Percentiles rank a stretch among this genome's conserved stretches.
These are phyloP conservation scores for Leucophora obtusa DNA, from an alignment of 2,888 invertebrate genomes.

Conservation along the genomic window DNA sequence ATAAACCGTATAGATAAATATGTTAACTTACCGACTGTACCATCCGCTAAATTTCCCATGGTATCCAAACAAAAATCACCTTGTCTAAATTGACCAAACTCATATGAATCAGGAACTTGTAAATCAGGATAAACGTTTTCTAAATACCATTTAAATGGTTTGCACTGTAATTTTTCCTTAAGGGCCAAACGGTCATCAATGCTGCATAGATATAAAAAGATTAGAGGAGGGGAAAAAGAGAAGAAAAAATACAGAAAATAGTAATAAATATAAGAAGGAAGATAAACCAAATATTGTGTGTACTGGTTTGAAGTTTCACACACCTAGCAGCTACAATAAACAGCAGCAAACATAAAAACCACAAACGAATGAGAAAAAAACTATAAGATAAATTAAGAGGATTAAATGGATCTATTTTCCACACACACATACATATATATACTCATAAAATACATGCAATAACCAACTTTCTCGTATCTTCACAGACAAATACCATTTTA, in stretches of 20 bases:
- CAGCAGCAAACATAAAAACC: not conserved
- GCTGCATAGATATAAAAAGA: slow-evolving; percentile 79
- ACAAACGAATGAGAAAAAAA: not conserved
- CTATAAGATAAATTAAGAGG: slow-evolving; percentile 39
- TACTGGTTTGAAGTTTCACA: not conserved
- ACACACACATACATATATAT: not conserved
- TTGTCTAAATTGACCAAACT: slow-evolving; percentile 85
- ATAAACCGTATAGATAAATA: not conserved
- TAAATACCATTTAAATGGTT: slow-evolving; percentile 96
- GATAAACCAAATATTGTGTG: not conserved
- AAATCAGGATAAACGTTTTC: slow-evolving; percentile 95
- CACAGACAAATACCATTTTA: slow-evolving; percentile 12
- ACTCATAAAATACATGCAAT: not conserved
- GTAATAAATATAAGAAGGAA: slow-evolving; percentile 7
- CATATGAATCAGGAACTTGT: slow-evolving; percentile 83
- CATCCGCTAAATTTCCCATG: slow-evolving; percentile 92
- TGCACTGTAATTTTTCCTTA: slow-evolving; percentile 90
- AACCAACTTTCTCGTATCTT: not conserved
- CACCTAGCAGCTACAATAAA: not conserved
- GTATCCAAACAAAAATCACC: slow-evolving; percentile 94
- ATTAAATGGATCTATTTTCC: slow-evolving; percentile 11
- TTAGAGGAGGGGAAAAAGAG: slow-evolving; percentile 21
- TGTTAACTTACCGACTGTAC: slow-evolving; percentile 84
- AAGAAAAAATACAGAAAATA: slow-evolving; percentile 4
- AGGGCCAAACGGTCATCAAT: slow-evolving; percentile 90